Conservation (phyloP, 2,888 invertebrate species). For the Chymomyza caudatula region DNA sequence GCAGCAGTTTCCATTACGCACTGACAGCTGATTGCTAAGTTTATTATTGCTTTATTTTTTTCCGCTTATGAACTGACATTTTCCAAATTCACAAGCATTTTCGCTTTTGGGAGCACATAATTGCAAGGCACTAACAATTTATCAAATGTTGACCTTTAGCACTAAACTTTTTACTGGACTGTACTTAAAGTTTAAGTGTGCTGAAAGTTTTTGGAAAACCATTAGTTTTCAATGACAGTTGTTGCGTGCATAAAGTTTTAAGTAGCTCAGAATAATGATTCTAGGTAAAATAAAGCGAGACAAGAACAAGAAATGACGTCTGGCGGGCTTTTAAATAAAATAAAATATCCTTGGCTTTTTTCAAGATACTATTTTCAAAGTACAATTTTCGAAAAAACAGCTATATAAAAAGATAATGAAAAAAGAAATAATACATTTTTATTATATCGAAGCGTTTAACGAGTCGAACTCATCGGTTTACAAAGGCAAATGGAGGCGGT, state of each 20-base stretch:
- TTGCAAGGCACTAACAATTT: constrained; percentile 44
- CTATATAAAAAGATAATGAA: too few relatives aligned
- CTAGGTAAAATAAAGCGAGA: not conserved
- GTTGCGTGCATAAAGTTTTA: not conserved
- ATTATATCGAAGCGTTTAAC: too few relatives aligned
- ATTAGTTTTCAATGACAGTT: not conserved
- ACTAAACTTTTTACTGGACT: not conserved
- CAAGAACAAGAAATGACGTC: not conserved
- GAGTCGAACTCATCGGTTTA: too few relatives aligned
- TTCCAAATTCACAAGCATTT: constrained; percentile 19
- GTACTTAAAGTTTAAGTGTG: not conserved
- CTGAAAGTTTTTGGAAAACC: not conserved
- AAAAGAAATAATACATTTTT: too few relatives aligned
- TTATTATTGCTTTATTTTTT: constrained; percentile 62
- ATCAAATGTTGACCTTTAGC: constrained; percentile 43
- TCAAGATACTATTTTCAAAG: too few relatives aligned
- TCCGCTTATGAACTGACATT: constrained; percentile 59
- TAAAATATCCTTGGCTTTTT: too few relatives aligned
- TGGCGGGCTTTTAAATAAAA: not conserved
- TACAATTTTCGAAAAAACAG: too few relatives aligned
- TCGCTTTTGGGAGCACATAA: constrained; percentile 6
- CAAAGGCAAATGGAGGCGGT: too few relatives aligned
- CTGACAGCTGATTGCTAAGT: constrained; percentile 69
- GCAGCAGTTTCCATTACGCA: constrained; percentile 61
- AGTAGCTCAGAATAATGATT: not conserved